These are phyloP conservation scores for Falco peregrinus DNA, from an alignment of 2,797 vertebrate species.

Conservation along the genomic window DNA sequence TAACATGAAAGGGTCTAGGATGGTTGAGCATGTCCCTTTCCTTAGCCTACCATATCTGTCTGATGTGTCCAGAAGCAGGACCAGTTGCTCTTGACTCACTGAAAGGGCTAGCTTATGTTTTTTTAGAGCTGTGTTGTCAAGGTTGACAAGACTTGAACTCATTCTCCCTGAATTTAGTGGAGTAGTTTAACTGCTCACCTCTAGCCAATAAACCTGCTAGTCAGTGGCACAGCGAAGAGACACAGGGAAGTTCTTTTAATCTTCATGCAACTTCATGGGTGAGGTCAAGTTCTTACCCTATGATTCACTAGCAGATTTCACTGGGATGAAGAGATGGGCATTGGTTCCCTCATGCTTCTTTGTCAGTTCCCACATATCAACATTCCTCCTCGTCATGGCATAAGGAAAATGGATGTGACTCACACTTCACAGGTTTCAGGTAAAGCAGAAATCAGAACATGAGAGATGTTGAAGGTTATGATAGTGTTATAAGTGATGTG, in stretches of 20 bases:
- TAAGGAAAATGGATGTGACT: constrained; percentile 40
- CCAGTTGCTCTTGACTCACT: background rate
- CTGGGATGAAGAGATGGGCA: constrained; percentile 44
- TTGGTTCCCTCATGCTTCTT: background rate
- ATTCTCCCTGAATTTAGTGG: background rate
- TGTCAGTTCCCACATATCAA: constrained; percentile 54
- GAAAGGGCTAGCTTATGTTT: background rate
- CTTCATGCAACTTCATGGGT: constrained; percentile 7
- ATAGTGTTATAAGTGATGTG: background rate
- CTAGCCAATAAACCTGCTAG: constrained; percentile 9
- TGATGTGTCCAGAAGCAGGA: background rate
- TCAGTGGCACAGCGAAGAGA: background rate
- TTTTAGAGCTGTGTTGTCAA: background rate
- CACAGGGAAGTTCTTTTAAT: constrained; percentile 47
- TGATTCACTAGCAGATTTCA: constrained; percentile 51
- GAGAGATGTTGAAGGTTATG: background rate
- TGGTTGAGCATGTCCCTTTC: background rate
- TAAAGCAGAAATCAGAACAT: background rate
- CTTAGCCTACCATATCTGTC: background rate
- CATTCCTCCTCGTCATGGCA: constrained; percentile 32
- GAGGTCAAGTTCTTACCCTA: constrained; percentile 59
- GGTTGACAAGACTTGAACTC: constrained; percentile 27
- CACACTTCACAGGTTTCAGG: constrained; percentile 7
- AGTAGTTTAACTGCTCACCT: constrained; percentile 2
- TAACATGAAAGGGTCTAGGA: background rate